Base-by-base conservation (phyloP, 2,888 invertebrate species). In the Acleris literana region DNA sequence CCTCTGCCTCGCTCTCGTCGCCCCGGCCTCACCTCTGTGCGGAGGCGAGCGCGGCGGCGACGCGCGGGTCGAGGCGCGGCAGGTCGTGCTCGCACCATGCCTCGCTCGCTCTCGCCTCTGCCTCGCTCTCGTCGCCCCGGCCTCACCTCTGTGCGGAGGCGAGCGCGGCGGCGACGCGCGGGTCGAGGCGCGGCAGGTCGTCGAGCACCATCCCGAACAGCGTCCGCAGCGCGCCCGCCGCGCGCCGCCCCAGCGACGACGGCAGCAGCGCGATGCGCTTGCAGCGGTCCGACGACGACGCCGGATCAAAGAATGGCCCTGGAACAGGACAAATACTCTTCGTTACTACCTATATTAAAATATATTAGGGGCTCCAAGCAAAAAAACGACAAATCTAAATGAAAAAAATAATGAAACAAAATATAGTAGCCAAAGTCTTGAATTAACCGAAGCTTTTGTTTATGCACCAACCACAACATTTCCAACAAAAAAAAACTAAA, bases 161-260 rank as follows among this genome's bases (percentile, higher is more conserved):
- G 13, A 44, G 44, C 46, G 17, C 46, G 46, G 46, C 46, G n/a
- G 17, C 6, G n/a, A 17, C 46, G n/a, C 18, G 17, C 22, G 22
- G 53, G 54, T 54, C 64, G 22, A 1, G 16, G 20, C 43, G 16
- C 7, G 16, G 3, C 52, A 61, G 20, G 22, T 66, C 65, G 46
- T 66, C 65, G 16, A 66, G 56, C 56, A 66, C 65, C 65, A 66
- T 66, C 5, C 65, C 65, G 56, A 66, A 66, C 44, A 66, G 56
- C 33, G 65, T 61, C 1, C 61, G 55, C 33, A 66, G 61, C 22
- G 61, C 29, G 20, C 25, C 46, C 16, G 51, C 61, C 17, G 29
- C 20, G 7, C 61, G 61, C 11, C 61, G 60, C 3, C 44, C 5
- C 33, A 66, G 18, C 44, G 17, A 5, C 20, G 29, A 17, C 22